Base-by-base conservation (phyloP, 2,888 invertebrate species). In the Prenolepis imparis region DNA sequence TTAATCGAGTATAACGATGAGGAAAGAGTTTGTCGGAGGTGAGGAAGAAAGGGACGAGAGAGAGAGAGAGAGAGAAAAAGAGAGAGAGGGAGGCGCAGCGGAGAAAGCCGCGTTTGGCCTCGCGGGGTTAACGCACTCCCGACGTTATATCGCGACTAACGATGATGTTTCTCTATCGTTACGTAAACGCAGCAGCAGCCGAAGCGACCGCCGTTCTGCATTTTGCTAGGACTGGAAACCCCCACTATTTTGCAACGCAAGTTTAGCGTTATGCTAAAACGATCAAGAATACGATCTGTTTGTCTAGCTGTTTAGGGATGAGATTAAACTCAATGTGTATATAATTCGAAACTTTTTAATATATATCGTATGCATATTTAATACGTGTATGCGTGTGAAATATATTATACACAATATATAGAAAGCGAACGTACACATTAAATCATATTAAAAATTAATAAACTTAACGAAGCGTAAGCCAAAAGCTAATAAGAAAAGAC, bases 91-190 rank as follows among this genome's bases (percentile, higher is more conserved):
- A 36, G 39, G 63, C 61, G 78, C 78, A 85, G 68, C 84, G 88
- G 91, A 92, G 92, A 92, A 92, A 92, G 92, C 91, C 84, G 89
- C 86, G 89, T 88, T 89, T 88, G 88, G 88, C 85, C 86, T 89
- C 89, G 61, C 91, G 93, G 91, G 93, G 93, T 93, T 90, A 93
- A 93, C 87, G 93, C 90, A 93, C 93, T 90, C 89, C 59, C 83
- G 80, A 61, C 86, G 85, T 90, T 90, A 89, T 88, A 87, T 85
- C 74, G 88, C 87, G 86, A 90, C 84, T 89, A 84, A 88, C 90
- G 89, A 90, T 90, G 90, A 89, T 90, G 90, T 91, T 91, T 91
- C 90, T 89, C 89, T 89, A 86, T 74, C 86, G 85, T 90, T 90
- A 90, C 90, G 91, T 90, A 90, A 90, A 90, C 82, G 75, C 55